Base-by-base conservation (phyloP, 2,113 vertebrate genomes). In the Amphiprion percula region DNA sequence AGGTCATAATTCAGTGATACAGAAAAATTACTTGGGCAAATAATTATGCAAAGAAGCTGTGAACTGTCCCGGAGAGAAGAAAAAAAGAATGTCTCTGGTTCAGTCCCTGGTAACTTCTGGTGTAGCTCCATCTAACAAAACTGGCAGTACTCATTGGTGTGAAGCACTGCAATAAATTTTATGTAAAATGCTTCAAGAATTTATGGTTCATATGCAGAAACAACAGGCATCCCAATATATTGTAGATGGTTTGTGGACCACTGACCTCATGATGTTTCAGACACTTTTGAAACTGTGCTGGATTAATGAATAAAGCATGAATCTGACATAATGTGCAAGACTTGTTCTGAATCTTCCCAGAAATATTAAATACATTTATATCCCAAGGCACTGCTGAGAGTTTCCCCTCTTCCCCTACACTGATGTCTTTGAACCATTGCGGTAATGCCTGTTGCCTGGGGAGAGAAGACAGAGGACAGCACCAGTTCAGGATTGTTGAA, bases 331-430 rank as follows among this genome's bases (percentile, higher is more conserved):
- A 76, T 61, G 3, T 79, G 68, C 76, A 63, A 67, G 73, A 24
- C 65, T 82, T 52, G 24, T 66, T 69, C 37, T 50, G 68, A 86
- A 83, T 68, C 71, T 79, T 77, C 65, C 23, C 30, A 59, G 59
- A 79, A 81, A 84, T 77, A 83, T 84, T 81, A 79, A 82, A 84
- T 74, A 80, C 44, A 79, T 88, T 87, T 74, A 77, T 81, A 70
- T 87, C 77, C 56, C 56, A 61, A 67, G 60, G 77, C 68, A 59
- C 46, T 61, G 62, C 60, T 59, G 75, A 77, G 60, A 87, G 81
- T 80, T 55, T 76, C 47, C 49, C 49, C 37, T 56, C 47, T 71
- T 83, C 66, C 37, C 74, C 59, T 80, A 65, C 72, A 58, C 19
- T 69, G 47, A 80, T 79, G 76, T 68, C 71, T 89, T 77, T 87